These are phyloP conservation scores for Lasioglossum malachurum DNA, from an alignment of 2,888 invertebrate genomes.

Conservation along the genomic window DNA sequence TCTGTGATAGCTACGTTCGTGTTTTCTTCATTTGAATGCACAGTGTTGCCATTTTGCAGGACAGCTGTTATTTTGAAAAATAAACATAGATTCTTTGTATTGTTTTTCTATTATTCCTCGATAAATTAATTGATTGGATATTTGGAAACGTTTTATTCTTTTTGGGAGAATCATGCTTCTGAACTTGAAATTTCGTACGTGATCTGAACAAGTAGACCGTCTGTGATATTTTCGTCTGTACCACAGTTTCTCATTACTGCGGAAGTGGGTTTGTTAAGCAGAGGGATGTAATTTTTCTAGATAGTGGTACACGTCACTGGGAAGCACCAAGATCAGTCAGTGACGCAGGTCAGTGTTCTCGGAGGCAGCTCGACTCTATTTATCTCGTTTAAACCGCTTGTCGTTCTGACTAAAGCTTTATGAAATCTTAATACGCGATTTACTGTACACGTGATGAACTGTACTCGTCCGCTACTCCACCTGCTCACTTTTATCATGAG, in stretches of 20 bases:
- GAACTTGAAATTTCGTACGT: not conserved
- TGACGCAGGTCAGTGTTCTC: constrained; percentile 72
- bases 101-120: not conserved
- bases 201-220: not conserved
- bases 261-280: not conserved
- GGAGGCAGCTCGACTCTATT: constrained; percentile 6
- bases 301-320: constrained; percentile 14
- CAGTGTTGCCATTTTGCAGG: not conserved
- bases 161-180: not conserved
- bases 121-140: not conserved
- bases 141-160: not conserved
- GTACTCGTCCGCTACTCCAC: too few relatives aligned
- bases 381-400: not conserved
- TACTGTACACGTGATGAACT: too few relatives aligned
- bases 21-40: not conserved
- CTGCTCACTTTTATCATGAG: too few relatives aligned
- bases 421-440: not conserved
- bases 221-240: not conserved
- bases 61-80: not conserved
- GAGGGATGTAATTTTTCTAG: not conserved
- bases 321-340: constrained; percentile 56
- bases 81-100: not conserved
- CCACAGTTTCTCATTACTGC: not conserved
- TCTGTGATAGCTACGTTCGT: not conserved
- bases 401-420: not conserved